phyloP scores from a whole-genome alignment of 2,888 invertebrate species.

The Seira musarum region DNA sequence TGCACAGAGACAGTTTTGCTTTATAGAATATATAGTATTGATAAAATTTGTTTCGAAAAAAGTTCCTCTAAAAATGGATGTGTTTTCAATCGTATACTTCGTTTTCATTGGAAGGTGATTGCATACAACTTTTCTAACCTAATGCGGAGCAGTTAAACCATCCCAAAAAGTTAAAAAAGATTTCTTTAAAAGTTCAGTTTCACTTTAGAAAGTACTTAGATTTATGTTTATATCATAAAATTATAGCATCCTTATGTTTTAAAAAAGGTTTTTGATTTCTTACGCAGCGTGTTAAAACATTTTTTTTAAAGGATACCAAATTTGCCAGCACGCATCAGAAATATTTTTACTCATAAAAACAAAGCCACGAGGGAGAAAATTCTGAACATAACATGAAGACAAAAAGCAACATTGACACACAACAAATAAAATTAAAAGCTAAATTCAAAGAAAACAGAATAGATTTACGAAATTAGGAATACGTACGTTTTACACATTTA shows the following conservation, averaged over 20 bases:
- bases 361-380: too few relatives aligned
- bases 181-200: constrained; percentile 44
- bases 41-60: constrained; percentile 46
- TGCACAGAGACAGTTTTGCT: constrained; percentile 45
- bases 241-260: constrained; percentile 57
- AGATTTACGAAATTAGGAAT: too few relatives aligned
- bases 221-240: constrained; percentile 30
- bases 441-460: too few relatives aligned
- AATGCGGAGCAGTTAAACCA: neutral
- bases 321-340: too few relatives aligned
- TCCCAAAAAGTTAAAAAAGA: constrained; percentile 28
- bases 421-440: too few relatives aligned
- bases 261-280: constrained; percentile 45
- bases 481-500: too few relatives aligned
- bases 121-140: constrained; percentile 46
- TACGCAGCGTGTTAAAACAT: constrained; percentile 26
- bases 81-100: constrained; percentile 70
- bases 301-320: too few relatives aligned
- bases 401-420: too few relatives aligned
- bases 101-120: constrained; percentile 69
- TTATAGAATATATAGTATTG: constrained; percentile 47
- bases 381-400: too few relatives aligned
- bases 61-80: constrained; percentile 67
- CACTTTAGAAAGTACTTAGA: constrained; percentile 51
- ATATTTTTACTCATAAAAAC: too few relatives aligned